Conservation (phyloP, 2,113 vertebrate species). For the Neodontobutis hainanensis region DNA sequence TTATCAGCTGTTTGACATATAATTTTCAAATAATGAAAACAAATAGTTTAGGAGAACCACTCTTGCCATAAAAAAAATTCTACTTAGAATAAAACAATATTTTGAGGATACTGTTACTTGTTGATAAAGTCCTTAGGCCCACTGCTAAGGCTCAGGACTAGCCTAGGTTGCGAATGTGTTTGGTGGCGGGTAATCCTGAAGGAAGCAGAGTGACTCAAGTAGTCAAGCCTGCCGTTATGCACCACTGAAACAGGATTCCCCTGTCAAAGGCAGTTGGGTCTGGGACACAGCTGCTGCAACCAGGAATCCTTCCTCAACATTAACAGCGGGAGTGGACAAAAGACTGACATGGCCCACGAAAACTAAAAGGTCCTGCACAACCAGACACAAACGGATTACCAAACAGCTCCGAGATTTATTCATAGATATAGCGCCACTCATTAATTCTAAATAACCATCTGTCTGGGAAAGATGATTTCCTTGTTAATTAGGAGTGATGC, state of each 20-base stretch:
- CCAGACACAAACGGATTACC: conserved; percentile 45
- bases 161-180: conserved; percentile 3
- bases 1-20: no score
- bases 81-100: no score
- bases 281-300: conserved; percentile 13
- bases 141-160: not conserved
- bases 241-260: conserved; percentile 24
- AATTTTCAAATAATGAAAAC: no score
- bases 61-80: no score
- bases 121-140: conserved; percentile 8
- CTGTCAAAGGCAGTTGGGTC: not conserved
- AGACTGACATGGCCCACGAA: not conserved
- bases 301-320: conserved; percentile 1
- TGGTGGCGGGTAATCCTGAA: conserved; percentile 17
- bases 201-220: not conserved
- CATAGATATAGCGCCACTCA: conserved; percentile 34
- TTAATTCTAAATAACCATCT: conserved; percentile 25
- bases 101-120: no score
- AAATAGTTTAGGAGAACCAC: no score
- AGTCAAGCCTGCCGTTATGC: conserved; percentile 1
- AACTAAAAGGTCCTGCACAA: conserved; percentile 37
- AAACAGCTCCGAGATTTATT: conserved; percentile 47
- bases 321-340: conserved; percentile 5
- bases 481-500: not conserved
- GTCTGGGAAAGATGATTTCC: conserved; percentile 21